These are phyloP conservation scores for Pristionchus exspectatus DNA, from an alignment of 2,888 invertebrate species.

Conservation along the genomic window DNA sequence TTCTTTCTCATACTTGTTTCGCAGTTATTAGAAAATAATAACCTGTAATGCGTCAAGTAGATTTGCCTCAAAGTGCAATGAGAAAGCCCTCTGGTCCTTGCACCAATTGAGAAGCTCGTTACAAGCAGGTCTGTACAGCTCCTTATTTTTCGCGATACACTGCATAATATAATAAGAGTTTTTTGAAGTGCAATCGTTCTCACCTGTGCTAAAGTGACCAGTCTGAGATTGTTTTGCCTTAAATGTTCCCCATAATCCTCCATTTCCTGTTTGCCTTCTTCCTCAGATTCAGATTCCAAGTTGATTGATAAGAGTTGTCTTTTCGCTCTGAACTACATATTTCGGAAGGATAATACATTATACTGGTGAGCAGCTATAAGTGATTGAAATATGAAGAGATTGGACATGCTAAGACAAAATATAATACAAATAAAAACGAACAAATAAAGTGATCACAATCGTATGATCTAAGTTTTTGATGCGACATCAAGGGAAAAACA, in stretches of 20 bases:
- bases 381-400: too few species aligned
- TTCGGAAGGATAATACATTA: neutral
- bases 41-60: neutral
- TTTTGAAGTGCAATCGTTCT: neutral
- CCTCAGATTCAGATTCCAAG: neutral
- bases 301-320: neutral
- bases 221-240: conserved; percentile 33
- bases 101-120: conserved; percentile 23
- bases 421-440: neutral
- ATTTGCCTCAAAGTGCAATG: neutral
- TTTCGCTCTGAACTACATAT: neutral
- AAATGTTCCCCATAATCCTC: conserved; percentile 7
- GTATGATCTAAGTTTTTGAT: too few species aligned
- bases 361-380: too few species aligned
- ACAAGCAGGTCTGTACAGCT: neutral
- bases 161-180: neutral
- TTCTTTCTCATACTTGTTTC: neutral
- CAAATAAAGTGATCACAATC: neutral
- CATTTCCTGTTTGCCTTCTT: neutral
- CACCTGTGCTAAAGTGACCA: conserved; percentile 26
- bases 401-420: too few species aligned
- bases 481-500: too few species aligned
- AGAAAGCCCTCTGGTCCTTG: conserved; percentile 34
- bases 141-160: neutral
- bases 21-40: neutral